Conservation (phyloP, 2,113 vertebrate species). For the Pachyramphus minor region DNA sequence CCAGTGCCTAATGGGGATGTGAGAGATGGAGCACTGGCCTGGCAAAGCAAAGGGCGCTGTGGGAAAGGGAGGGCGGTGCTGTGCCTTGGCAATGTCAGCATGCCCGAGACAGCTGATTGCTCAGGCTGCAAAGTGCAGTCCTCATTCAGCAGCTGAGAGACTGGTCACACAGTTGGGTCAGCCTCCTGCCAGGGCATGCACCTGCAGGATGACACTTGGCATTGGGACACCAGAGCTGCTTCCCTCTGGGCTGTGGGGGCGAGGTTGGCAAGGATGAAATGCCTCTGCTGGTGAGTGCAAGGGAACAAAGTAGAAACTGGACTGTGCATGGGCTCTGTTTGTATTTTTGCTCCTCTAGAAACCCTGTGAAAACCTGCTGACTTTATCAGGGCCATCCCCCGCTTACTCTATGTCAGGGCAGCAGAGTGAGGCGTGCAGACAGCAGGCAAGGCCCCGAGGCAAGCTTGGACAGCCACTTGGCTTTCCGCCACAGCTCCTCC, state of each 20-base stretch:
- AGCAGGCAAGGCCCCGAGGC: background rate
- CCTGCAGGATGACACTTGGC: background rate
- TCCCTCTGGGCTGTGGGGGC: accelerated
- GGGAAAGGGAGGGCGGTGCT: background rate
- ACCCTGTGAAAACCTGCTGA: background rate
- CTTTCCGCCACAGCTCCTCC: slow-evolving; percentile 6
- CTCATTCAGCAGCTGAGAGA: background rate
- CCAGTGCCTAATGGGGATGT: accelerated
- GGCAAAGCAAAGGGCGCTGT: background rate
- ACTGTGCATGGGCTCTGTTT: background rate
- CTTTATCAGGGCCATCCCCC: background rate
- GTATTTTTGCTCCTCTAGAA: background rate
- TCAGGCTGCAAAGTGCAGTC: background rate
- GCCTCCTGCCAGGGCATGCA: background rate
- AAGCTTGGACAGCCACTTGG: slow-evolving; percentile 21
- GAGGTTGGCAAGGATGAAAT: background rate
- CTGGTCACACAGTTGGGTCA: accelerated
- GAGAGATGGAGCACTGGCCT: background rate
- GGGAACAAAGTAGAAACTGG: background rate
- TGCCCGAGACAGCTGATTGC: background rate
- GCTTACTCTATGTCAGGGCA: background rate
- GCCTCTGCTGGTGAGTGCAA: background rate
- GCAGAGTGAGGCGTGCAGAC: background rate
- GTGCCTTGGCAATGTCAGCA: background rate
- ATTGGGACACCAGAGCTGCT: background rate